Base-by-base conservation (phyloP, 2,113 vertebrate genomes). In the Riparia riparia region DNA sequence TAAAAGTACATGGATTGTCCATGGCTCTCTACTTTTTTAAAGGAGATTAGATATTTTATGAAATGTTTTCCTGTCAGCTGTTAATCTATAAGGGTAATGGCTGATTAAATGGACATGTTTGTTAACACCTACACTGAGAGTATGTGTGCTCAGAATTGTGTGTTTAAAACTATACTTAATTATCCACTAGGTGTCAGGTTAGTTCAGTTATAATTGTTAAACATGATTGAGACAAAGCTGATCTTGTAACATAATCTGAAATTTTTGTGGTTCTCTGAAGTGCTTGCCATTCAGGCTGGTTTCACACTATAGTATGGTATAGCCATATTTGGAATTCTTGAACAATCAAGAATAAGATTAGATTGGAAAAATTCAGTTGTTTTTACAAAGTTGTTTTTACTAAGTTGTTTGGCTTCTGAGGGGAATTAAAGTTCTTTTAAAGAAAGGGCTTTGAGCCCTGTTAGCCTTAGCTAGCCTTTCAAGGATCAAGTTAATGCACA, bases 171-270 rank as follows among this genome's bases (percentile, higher is more conserved):
- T 53, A 2, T 5, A 73, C n/a, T 37, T 61, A 45, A 39, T 91
- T 94, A 51, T 74, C 92, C 90, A 57, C 88, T 90, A 97, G 95
- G 44, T 93, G 95, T 94, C 93, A 89, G 79, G 86, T 69, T 2
- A 86, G 54, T 4, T 69, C 41, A 65, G 17, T 77, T 3, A 6
- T 29, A 88, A 29, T 17, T 68, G 24, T 60, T 47, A 17, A 86
- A 80, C 11, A 3, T 2, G 10, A 4, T 32, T 73, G 65, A 69
- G 28, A 61, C 44, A 77, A 65, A 87, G 13, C 31, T 65, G 14
- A 42, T 47, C 15, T 49, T 85, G 11, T 39, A 37, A 78, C 3
- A 1, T 65, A 60, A 64, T 76, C 25, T 74, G 76, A 69, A 91
- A 45, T 76, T 53, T 56, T 65, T 12, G 24, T 61, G 41, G 45